Evolutionary conservation across 1,140 invertebrate species (phyloP).

Genomic region (Drosophila ercepeae): DNA sequence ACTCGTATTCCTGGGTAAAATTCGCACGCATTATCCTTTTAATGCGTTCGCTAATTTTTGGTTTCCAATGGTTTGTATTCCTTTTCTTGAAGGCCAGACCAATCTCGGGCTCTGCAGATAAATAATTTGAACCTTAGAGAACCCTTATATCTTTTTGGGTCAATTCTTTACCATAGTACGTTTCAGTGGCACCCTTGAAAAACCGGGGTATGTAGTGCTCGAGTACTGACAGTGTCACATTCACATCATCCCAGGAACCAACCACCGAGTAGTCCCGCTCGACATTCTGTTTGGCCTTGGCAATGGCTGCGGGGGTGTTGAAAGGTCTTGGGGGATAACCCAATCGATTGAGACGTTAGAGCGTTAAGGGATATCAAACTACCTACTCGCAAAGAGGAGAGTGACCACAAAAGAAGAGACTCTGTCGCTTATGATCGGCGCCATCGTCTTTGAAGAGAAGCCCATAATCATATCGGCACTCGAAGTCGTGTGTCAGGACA

Average conservation of each 20-base stretch:
- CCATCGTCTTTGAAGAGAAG: slow-evolving; percentile 90
- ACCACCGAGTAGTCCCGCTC: slow-evolving; percentile 93
- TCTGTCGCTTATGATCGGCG: slow-evolving; percentile 88
- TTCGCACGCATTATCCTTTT: slow-evolving; percentile 54
- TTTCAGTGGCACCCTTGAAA: slow-evolving; percentile 89
- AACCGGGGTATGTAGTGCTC: slow-evolving; percentile 92
- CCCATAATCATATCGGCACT: slow-evolving; percentile 91
- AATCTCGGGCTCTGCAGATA: slow-evolving; percentile 28
- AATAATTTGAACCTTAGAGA: not conserved
- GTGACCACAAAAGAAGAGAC: slow-evolving; percentile 94
- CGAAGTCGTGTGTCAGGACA: slow-evolving; percentile 91
- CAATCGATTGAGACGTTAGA: not conserved
- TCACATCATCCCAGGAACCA: slow-evolving; percentile 92
- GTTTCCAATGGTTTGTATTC: slow-evolving; percentile 68
- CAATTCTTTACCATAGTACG: slow-evolving; percentile 91
- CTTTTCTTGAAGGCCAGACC: slow-evolving; percentile 32
- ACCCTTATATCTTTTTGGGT: slow-evolving; percentile 38
- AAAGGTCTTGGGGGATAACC: slow-evolving; percentile 87
- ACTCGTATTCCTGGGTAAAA: slow-evolving; percentile 69
- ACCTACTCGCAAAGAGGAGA: slow-evolving; percentile 90
- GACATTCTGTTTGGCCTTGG: slow-evolving; percentile 91
- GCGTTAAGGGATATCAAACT: not conserved
- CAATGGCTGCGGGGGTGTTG: slow-evolving; percentile 90
- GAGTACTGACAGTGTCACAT: slow-evolving; percentile 91
- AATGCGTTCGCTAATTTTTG: slow-evolving; percentile 47